Percentiles rank a stretch among this genome's conserved stretches.
Conservation (phyloP, 2,797 vertebrate species). For the Parauchenoglanis punctatus region DNA sequence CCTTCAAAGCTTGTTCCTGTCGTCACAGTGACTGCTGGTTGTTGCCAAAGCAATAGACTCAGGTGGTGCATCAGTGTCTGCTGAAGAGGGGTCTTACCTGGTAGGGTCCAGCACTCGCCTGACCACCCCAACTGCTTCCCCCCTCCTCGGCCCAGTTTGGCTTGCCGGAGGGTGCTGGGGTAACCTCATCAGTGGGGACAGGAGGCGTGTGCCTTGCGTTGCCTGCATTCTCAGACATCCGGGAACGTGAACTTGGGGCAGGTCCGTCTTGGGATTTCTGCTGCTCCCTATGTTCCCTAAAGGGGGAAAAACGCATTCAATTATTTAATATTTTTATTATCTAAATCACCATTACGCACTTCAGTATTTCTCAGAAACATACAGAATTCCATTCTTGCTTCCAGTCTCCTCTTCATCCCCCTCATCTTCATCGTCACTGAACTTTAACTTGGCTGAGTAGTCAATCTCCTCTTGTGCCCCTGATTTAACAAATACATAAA, state of each 20-base stretch:
- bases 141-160: slow-evolving; percentile 84
- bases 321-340: not conserved
- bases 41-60: not conserved
- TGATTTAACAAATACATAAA: slow-evolving; percentile 53
- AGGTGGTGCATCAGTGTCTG: not conserved
- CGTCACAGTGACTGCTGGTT: slow-evolving; percentile 34
- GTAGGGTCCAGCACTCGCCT: slow-evolving; percentile 75
- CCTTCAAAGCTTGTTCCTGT: slow-evolving; percentile 21
- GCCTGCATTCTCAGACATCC: slow-evolving; percentile 72
- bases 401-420: slow-evolving; percentile 80
- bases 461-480: slow-evolving; percentile 96
- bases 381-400: slow-evolving; percentile 74
- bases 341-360: not conserved
- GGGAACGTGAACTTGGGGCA: slow-evolving; percentile 65
- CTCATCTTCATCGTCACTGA: slow-evolving; percentile 91
- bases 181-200: slow-evolving; percentile 71
- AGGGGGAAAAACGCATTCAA: not conserved
- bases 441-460: slow-evolving; percentile 94
- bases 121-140: slow-evolving; percentile 70
- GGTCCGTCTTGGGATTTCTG: slow-evolving; percentile 73
- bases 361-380: not conserved
- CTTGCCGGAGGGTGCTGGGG: slow-evolving; percentile 79
- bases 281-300: slow-evolving; percentile 60
- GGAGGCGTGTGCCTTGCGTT: slow-evolving; percentile 75
- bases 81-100: slow-evolving; percentile 72